Conservation (phyloP, 2,113 vertebrate species). For the Anhinga anhinga region DNA sequence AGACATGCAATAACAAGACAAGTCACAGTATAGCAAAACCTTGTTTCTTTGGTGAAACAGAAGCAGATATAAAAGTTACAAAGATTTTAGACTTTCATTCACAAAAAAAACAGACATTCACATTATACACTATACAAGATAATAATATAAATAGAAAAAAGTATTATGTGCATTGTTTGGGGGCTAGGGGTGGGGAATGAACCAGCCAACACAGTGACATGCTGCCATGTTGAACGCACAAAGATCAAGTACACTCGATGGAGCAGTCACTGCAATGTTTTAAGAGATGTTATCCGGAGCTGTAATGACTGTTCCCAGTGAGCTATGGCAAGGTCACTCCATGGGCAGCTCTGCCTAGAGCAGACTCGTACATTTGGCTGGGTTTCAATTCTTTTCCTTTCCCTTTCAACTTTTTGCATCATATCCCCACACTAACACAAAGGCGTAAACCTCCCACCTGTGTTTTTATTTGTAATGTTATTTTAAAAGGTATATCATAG, state of each 20-base stretch:
- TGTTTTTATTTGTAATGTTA: not conserved
- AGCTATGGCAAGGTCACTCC: slow-evolving; percentile 36
- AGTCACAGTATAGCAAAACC: slow-evolving; percentile 82
- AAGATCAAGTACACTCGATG: not conserved
- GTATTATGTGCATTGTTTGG: slow-evolving; percentile 88
- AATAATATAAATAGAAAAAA: slow-evolving; percentile 92
- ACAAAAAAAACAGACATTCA: slow-evolving; percentile 88
- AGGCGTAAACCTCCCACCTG: not conserved
- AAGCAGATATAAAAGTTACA: slow-evolving; percentile 87
- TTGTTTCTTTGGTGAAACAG: slow-evolving; percentile 93
- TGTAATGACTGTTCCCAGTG: not conserved
- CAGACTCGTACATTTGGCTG: not conserved
- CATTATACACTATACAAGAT: slow-evolving; percentile 91
- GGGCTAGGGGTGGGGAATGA: slow-evolving; percentile 65
- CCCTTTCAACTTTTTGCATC: not conserved
- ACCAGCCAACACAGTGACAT: slow-evolving; percentile 38
- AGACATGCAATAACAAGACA: slow-evolving; percentile 80
- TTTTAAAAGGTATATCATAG: not conserved
- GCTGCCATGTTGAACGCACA: slow-evolving; percentile 28
- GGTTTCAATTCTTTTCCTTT: not conserved
- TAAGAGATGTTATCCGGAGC: not conserved
- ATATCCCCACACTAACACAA: not conserved
- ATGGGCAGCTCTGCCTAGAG: slow-evolving; percentile 1
- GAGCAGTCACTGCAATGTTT: not conserved
- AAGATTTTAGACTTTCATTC: slow-evolving; percentile 81